phyloP scores from a whole-genome alignment of 2,888 invertebrate species.

The Notodonta dromedarius region DNA sequence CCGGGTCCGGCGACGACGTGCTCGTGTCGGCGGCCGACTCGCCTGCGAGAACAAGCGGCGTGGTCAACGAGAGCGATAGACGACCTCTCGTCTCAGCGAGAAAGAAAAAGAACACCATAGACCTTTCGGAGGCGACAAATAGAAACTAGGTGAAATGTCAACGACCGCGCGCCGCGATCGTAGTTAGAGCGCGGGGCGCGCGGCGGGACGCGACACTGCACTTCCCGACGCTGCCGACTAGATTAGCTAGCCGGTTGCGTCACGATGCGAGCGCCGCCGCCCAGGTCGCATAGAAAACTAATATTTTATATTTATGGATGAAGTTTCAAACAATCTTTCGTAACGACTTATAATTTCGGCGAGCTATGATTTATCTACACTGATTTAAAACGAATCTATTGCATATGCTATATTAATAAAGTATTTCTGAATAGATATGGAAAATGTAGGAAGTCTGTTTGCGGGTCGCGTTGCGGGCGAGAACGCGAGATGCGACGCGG shows the following conservation, averaged over 20 bases:
- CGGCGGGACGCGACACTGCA: conserved; percentile 83
- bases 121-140: conserved; percentile 74
- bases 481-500: conserved; percentile 67
- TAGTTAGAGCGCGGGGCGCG: conserved; percentile 74
- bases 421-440: conserved; percentile 62
- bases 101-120: conserved; percentile 71
- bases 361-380: conserved; percentile 19
- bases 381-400: conserved; percentile 14
- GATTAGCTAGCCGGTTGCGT: conserved; percentile 84
- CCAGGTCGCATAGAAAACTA: conserved; percentile 60
- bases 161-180: conserved; percentile 78
- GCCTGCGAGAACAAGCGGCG: conserved; percentile 83
- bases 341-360: conserved; percentile 20
- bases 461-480: conserved; percentile 52
- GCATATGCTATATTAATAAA: conserved; percentile 43
- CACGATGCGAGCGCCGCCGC: conserved; percentile 67
- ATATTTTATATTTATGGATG: conserved; percentile 50
- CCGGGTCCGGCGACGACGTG: conserved; percentile 95
- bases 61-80: conserved; percentile 60
- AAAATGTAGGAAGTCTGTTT: conserved; percentile 68
- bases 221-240: conserved; percentile 83
- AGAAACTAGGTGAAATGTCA: conserved; percentile 84
- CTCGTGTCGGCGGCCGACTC: conserved; percentile 97
- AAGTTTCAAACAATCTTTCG: conserved; percentile 33
- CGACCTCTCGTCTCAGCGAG: conserved; percentile 46